Evolutionary conservation across 2,113 vertebrate species (phyloP).

Genomic region (Smithornis capensis): DNA sequence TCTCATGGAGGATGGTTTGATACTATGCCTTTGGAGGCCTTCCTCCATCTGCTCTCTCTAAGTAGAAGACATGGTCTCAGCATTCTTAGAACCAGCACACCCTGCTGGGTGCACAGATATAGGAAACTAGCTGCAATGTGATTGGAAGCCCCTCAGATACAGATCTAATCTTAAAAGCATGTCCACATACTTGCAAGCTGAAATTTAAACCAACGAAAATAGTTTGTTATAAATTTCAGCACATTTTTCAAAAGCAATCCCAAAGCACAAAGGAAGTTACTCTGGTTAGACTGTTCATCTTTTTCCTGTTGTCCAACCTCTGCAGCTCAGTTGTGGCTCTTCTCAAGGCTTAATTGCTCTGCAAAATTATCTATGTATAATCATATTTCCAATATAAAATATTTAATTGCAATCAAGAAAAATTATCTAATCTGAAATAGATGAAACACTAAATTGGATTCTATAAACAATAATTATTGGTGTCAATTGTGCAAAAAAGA

Average conservation of each 20-base stretch:
- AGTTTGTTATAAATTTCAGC: not conserved
- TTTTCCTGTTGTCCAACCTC: not conserved
- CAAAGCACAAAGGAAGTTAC: not conserved
- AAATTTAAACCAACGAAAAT: not conserved
- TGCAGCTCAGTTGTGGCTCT: not conserved
- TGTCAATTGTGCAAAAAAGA: not conserved
- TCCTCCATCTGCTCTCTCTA: not conserved
- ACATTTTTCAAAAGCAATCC: not conserved
- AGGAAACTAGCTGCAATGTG: not conserved
- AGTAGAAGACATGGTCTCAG: not conserved
- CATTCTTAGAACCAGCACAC: not conserved
- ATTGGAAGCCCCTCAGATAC: not conserved
- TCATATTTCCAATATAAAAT: not conserved
- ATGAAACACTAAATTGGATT: not conserved
- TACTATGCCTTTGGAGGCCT: not conserved
- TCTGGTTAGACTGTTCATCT: not conserved
- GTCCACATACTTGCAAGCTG: not conserved
- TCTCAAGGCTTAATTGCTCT: not conserved
- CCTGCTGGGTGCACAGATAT: not conserved
- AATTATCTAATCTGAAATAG: not conserved
- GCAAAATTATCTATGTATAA: not conserved
- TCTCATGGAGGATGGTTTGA: not conserved
- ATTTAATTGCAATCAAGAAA: not conserved
- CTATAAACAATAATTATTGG: not conserved
- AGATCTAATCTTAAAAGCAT: not conserved